Percentiles rank a stretch among this genome's conserved stretches.
Evolutionary conservation across 2,888 invertebrate genomes (phyloP).

Genomic region (Pachydiplax longipennis): DNA sequence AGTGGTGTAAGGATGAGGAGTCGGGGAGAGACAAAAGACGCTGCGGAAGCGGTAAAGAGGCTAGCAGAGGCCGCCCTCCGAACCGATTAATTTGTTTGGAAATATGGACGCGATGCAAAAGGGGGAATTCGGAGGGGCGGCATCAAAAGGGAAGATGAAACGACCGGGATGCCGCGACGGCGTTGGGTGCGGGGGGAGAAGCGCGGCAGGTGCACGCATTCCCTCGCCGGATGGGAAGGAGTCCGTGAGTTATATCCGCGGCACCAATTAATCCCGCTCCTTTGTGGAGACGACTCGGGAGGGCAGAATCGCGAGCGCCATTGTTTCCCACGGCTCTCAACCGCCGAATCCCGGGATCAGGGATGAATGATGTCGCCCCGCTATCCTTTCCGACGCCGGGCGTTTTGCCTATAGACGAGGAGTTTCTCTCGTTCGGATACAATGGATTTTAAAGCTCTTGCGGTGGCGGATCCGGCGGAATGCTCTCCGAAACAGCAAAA

Average conservation of each 20-base stretch:
- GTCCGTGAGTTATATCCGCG: slow-evolving; percentile 27
- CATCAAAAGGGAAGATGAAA: slow-evolving; percentile 42
- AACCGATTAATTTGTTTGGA: slow-evolving; percentile 41
- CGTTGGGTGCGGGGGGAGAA: background rate
- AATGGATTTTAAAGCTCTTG: background rate
- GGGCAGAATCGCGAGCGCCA: slow-evolving; percentile 1
- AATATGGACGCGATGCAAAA: slow-evolving; percentile 41
- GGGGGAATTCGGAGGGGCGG: background rate
- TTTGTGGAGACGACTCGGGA: slow-evolving; percentile 30
- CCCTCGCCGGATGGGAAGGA: background rate
- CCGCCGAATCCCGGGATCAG: slow-evolving; percentile 26
- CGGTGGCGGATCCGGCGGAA: background rate
- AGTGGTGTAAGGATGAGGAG: background rate
- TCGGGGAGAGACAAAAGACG: background rate
- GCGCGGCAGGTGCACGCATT: slow-evolving; percentile 41
- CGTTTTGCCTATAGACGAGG: background rate
- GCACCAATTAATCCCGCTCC: slow-evolving; percentile 35
- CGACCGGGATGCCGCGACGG: slow-evolving; percentile 29
- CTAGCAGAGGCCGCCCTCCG: background rate
- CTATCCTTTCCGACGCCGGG: background rate
- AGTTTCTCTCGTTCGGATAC: background rate
- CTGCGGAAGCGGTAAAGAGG: background rate
- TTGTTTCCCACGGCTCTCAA: slow-evolving; percentile 34
- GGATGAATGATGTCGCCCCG: slow-evolving; percentile 23
- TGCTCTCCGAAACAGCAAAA: background rate